Evolutionary conservation across 2,888 invertebrate species (phyloP).

Genomic region (Steromphala cineraria): DNA sequence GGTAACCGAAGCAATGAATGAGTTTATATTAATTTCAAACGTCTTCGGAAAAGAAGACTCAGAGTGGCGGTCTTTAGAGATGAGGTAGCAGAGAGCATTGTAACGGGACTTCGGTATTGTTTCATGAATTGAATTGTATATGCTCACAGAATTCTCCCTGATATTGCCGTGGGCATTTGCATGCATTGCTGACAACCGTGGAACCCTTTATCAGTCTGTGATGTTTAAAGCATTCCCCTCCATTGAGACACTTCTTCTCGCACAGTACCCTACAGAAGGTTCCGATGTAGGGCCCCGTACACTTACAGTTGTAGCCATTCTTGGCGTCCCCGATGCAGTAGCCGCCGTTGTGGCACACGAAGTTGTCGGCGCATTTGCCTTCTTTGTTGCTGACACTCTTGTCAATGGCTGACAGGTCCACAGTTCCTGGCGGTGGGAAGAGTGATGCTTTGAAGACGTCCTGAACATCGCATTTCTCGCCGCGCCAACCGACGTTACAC

Average conservation of each 20-base stretch:
- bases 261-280: slow-evolving; percentile 14
- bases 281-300: neutral
- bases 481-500: neutral
- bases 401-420: neutral
- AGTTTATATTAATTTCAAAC: too few relatives aligned
- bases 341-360: slow-evolving; percentile 21
- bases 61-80: too few relatives aligned
- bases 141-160: slow-evolving; percentile 19
- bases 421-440: neutral
- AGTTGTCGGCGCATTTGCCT: slow-evolving; percentile 4
- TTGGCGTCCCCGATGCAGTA: neutral
- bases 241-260: slow-evolving; percentile 16
- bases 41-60: too few relatives aligned
- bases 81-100: too few relatives aligned
- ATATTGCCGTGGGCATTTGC: neutral
- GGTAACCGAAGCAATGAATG: too few relatives aligned
- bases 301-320: neutral
- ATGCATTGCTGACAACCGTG: neutral
- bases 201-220: neutral
- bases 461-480: neutral
- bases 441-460: neutral
- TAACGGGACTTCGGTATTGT: neutral
- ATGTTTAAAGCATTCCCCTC: slow-evolving; percentile 1
- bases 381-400: neutral
- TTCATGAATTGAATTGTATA: neutral